Conservation (phyloP, 2,888 invertebrate genomes). For the Ptychoptera albimana region DNA sequence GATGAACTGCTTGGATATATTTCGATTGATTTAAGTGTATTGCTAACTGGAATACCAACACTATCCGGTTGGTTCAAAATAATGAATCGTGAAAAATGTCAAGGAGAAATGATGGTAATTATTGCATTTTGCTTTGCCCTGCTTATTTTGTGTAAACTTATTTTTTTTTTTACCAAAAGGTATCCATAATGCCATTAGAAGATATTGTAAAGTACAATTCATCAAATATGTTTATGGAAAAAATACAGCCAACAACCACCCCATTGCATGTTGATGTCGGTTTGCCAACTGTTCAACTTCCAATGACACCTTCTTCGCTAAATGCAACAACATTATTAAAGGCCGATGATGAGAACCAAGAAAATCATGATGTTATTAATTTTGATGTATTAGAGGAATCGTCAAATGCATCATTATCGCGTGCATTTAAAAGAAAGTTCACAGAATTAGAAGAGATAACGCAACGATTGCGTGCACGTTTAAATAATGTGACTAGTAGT, state of each 20-base stretch:
- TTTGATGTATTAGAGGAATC: too few species aligned
- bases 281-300: too few species aligned
- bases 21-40: conserved; percentile 38
- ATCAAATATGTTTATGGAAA: too few species aligned
- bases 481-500: conserved; percentile 37
- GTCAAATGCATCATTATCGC: conserved; percentile 18
- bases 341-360: too few species aligned
- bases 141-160: too few species aligned
- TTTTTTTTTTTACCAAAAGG: too few species aligned
- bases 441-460: conserved; percentile 46
- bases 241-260: too few species aligned
- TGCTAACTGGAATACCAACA: conserved; percentile 33
- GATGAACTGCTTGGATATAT: conserved; percentile 35
- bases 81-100: conserved; percentile 25
- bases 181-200: conserved; percentile 13
- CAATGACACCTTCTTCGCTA: too few species aligned
- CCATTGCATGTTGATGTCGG: too few species aligned
- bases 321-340: too few species aligned
- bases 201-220: conserved; percentile 6
- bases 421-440: conserved; percentile 41
- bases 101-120: conserved; percentile 11
- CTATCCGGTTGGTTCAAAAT: conserved; percentile 48
- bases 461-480: conserved; percentile 37
- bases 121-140: too few species aligned
- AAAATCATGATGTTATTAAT: too few species aligned